Evolutionary conservation across 2,888 invertebrate genomes (phyloP).

Genomic region (Morpho achilles): DNA sequence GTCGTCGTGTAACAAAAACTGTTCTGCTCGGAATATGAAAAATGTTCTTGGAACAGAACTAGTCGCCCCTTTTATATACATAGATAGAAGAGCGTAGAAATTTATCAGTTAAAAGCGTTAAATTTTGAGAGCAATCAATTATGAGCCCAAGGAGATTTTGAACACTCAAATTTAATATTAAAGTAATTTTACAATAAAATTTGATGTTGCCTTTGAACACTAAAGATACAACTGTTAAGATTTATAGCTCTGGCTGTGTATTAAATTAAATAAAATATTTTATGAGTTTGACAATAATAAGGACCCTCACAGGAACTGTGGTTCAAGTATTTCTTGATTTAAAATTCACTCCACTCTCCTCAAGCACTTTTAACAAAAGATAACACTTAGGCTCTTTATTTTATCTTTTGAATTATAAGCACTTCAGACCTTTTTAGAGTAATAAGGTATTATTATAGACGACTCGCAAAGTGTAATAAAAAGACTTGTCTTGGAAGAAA

Average conservation of each 20-base stretch:
- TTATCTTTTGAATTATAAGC: constrained; percentile 11
- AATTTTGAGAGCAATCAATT: too few species aligned
- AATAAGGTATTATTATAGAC: constrained; percentile 6
- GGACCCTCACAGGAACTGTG: neutral
- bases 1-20: too few species aligned
- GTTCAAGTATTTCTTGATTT: constrained; percentile 4
- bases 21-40: too few species aligned
- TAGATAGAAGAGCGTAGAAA: too few species aligned
- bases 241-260: neutral
- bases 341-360: constrained; percentile 10
- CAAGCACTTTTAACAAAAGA: constrained; percentile 21
- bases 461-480: neutral
- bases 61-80: too few species aligned
- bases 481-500: neutral
- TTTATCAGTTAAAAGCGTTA: too few species aligned
- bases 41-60: too few species aligned
- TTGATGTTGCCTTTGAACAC: neutral
- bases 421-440: constrained; percentile 14
- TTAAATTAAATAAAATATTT: neutral
- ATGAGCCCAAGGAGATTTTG: neutral
- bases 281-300: constrained; percentile 1
- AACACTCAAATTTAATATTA: neutral
- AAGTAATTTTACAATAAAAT: neutral
- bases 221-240: neutral
- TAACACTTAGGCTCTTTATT: constrained; percentile 10